Base-by-base conservation (phyloP, 2,113 vertebrate species). In the Cnemophilus loriae region DNA sequence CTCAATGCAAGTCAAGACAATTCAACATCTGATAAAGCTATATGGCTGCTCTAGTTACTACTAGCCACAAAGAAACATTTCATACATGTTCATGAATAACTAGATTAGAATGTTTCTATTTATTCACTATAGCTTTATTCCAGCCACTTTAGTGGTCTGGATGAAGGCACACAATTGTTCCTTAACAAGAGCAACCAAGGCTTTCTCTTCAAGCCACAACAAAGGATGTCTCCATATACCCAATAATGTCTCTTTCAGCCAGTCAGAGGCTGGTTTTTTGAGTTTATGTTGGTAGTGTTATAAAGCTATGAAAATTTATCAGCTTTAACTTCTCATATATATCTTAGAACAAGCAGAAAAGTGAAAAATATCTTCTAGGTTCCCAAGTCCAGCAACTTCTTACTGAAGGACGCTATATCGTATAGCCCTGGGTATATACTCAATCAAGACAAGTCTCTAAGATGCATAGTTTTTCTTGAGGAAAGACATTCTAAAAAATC, bases 1-100 rank as follows among this genome's bases (percentile, higher is more conserved):
- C 10, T 23, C 14, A 63, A 67, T 26, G 24, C 94, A 92, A 92
- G 84, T 75, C 74, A 68, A 80, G 88, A 86, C 94, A 94, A 46
- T 65, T 82, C 65, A 89, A 64, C 20, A 90, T 88, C 82, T 83
- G 85, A 94, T 90, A 94, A 91, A 65, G 63, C 32, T 42, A 41
- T 65, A 61, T 23, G 82, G 92, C 90, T 83, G 57, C 42, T 92
- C 57, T 69, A 83, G 44, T 35, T 83, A 90, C 57, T 77, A 53
- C 26, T n/a, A 82, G 64, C 85, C 88, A 90, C 85, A 96, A 79
- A 85, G 74, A 85, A 93, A 90, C 7, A 11, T 78, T 93, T 78
- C 88, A 79, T 60, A 49, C 10, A 26, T 10, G 7, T 44, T 84
- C 32, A 49, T 21, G 20, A 90, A 91, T 41, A 83, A 75, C 70